These are phyloP conservation scores for Netelia fuscicornis DNA, from an alignment of 2,888 invertebrate genomes.

Conservation along the genomic window DNA sequence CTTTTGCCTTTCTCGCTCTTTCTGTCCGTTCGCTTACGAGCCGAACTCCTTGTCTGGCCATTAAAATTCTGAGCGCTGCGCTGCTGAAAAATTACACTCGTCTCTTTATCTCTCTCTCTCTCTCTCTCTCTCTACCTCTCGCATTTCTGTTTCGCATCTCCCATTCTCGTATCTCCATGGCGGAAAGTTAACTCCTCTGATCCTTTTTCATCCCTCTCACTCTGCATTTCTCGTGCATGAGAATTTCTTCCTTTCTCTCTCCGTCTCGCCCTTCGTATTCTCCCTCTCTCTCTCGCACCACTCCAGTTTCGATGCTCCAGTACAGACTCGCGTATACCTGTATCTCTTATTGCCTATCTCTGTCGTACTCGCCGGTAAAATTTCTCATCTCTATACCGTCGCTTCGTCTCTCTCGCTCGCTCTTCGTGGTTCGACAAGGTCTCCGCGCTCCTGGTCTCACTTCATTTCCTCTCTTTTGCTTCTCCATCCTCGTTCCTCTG, in stretches of 20 bases:
- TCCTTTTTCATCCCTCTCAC: slow-evolving; percentile 38
- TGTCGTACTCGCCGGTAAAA: slow-evolving; percentile 22
- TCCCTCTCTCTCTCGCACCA: slow-evolving; percentile 4
- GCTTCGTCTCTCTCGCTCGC: slow-evolving; percentile 13
- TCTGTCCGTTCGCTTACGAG: slow-evolving; percentile 51
- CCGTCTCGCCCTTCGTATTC: slow-evolving; percentile 34
- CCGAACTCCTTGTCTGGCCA: slow-evolving; percentile 69
- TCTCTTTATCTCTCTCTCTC: slow-evolving; percentile 41
- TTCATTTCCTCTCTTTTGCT: slow-evolving; percentile 30
- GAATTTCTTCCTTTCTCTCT: slow-evolving; percentile 52
- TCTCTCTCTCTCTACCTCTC: slow-evolving; percentile 53
- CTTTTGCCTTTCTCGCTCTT: slow-evolving; percentile 41
- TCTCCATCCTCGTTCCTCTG: slow-evolving; percentile 35
- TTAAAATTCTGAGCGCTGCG: slow-evolving; percentile 77
- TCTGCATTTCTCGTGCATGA: slow-evolving; percentile 52
- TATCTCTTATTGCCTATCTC: slow-evolving; percentile 2
- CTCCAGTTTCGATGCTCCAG: not conserved
- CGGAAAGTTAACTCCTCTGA: slow-evolving; percentile 16
- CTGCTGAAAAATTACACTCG: slow-evolving; percentile 76
- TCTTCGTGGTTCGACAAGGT: slow-evolving; percentile 41
- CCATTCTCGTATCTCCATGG: slow-evolving; percentile 21
- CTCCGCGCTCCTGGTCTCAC: slow-evolving; percentile 39
- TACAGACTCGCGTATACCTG: not conserved
- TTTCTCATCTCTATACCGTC: slow-evolving; percentile 9
- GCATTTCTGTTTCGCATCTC: slow-evolving; percentile 44